Evolutionary conservation across 2,888 invertebrate species (phyloP), one percentile per base, ranked within the genome.

Genomic region (Trachelus iudaicus): DNA sequence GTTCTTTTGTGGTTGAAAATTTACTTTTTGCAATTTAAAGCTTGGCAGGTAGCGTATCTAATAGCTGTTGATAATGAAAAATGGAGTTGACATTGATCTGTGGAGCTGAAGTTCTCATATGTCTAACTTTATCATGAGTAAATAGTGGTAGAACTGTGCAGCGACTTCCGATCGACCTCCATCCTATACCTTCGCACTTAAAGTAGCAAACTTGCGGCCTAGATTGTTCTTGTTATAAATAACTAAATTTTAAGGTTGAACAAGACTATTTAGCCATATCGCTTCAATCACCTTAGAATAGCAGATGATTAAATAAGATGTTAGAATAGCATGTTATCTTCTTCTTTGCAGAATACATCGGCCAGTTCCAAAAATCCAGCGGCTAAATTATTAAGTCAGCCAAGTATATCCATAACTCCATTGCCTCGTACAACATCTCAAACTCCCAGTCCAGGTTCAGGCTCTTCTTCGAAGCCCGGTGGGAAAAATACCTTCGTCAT

Each of bases 341-440:
- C 78, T 77, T 81, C 78, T 86, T 91, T 91, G 23, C 88, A 91
- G 91, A 91, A 90, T 79, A 86, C 91, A 81, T 87, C 90, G 80
- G 79, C 87, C 81, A 90, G 87, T 86, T 83, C 89, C 40, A 91
- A 91, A 84, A 91, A 88, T 86, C 91, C 92, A 73, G 89, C 92
- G 75, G 92, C 92, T 35, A 93, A 93, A 82, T 83, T 93, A 75
- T 87, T 95, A 80, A 95, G 95, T 86, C 97, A 97, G 90, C 97
- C 97, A 33, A 97, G 97, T 92, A 97, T 97, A 92, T 97, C 97
- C 69, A 97, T 97, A 90, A 97, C 97, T 80, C 97, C 97, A 75
- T 93, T 97, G 91, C 97, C 97, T 84, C 94, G 97, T 82, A 91
- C 93, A 81, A 92, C 92, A 73, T 89, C 92, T 23, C 89, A 91